Base-by-base conservation (phyloP, 2,797 vertebrate species). In the Oryzias dopingdopingensis region DNA sequence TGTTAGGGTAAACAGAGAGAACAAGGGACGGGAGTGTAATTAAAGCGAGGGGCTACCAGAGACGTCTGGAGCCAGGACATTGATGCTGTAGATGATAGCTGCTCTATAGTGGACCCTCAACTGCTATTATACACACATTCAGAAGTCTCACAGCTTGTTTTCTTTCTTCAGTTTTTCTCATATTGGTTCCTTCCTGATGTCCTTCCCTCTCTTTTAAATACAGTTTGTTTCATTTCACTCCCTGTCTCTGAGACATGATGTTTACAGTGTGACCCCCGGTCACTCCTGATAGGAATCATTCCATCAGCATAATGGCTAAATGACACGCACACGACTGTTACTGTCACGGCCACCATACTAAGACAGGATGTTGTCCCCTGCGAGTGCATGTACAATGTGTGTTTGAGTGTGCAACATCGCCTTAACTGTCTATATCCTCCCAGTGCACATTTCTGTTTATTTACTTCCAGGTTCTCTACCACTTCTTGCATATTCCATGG, bases 31-130 rank as follows among this genome's bases (percentile, higher is more conserved):
- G 71, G 52, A 18, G 51, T 26, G 65, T 46, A 41, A 72, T 42
- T 60, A 65, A 54, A 57, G 62, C 40, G 23, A 65, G 81, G 70
- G 73, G 59, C 70, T 65, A 56, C 72, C 62, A 69, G 64, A 86
- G 88, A 86, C 56, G 76, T 84, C 89, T 92, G 90, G 88, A 92
- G 91, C 90, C 91, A 89, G 78, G 74, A 77, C 70, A 83, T 75
- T 88, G 92, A 92, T 93, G 86, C 70, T 78, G 64, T 60, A 76
- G 71, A 79, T 83, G 89, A 91, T 91, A 91, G 72, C 72, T 65
- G 71, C 72, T 74, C 70, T 67, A 64, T 72, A 73, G 70, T 79
- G 64, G 61, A 76, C 76, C 80, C 68, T 81, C 56, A 40, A 37
- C 70, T 76, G 78, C 82, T 70, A 77, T 56, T 53, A 54, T 45